Evolutionary conservation across 2,888 invertebrate genomes (phyloP).

Genomic region (Lasius fuliginosus): DNA sequence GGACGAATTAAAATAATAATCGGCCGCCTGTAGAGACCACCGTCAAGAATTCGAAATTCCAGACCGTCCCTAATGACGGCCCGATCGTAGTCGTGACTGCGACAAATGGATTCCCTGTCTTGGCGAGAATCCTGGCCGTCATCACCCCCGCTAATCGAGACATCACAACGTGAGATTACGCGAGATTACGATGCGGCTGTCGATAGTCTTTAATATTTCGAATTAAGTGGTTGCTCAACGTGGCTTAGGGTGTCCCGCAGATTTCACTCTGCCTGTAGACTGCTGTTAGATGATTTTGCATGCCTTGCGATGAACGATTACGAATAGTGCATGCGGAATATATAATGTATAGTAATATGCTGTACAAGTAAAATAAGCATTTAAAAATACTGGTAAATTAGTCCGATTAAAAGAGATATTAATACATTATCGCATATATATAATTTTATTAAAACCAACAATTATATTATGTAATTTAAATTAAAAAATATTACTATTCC

Average conservation of each 20-base stretch:
- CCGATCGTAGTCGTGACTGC: constrained; percentile 45
- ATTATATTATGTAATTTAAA: background rate
- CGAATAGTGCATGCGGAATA: background rate
- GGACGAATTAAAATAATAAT: constrained; percentile 52
- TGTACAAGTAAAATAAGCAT: background rate
- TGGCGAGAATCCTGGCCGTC: constrained; percentile 36
- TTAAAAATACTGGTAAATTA: background rate
- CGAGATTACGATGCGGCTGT: constrained; percentile 20
- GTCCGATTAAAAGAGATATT: background rate
- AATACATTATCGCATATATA: background rate
- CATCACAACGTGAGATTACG: constrained; percentile 42
- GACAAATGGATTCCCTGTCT: constrained; percentile 46
- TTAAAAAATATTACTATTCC: background rate
- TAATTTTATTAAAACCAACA: background rate
- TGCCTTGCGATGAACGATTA: background rate
- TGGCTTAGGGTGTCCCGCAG: constrained; percentile 1
- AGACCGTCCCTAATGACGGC: constrained; percentile 49
- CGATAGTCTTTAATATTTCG: constrained; percentile 49
- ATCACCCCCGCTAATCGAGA: constrained; percentile 34
- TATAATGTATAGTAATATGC: background rate
- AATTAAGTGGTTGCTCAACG: constrained; percentile 42
- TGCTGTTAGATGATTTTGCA: background rate
- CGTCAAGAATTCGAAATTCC: constrained; percentile 44
- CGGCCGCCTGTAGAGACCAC: constrained; percentile 19
- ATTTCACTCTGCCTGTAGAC: constrained; percentile 14